Evolutionary conservation across 2,888 invertebrate species (phyloP).

Genomic region (Drosophila demipolita): DNA sequence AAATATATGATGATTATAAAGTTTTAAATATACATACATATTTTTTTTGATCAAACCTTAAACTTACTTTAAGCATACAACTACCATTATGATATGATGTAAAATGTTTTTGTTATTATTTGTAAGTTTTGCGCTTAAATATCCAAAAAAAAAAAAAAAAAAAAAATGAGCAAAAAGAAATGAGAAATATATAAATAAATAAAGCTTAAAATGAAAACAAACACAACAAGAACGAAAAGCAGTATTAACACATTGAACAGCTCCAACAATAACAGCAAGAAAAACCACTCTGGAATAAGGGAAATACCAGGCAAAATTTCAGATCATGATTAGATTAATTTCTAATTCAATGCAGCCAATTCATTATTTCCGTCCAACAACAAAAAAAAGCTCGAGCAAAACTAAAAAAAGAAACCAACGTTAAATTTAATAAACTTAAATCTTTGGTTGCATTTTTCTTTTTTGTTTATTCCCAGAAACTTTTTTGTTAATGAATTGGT

Average conservation of each 20-base stretch:
- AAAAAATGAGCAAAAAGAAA: constrained; percentile 26
- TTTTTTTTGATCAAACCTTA: constrained; percentile 21
- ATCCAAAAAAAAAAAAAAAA: constrained; percentile 27
- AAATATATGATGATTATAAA: constrained; percentile 18
- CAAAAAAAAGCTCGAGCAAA: constrained; percentile 24
- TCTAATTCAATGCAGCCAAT: constrained; percentile 41
- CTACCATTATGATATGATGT: constrained; percentile 44
- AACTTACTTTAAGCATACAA: constrained; percentile 36
- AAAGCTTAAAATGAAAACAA: constrained; percentile 35
- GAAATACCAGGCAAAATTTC: constrained; percentile 19
- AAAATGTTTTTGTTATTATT: constrained; percentile 78
- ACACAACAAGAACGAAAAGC: constrained; percentile 14
- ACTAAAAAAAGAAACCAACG: neutral
- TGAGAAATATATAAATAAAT: constrained; percentile 41
- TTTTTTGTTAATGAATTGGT: constrained; percentile 73
- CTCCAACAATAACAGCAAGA: constrained; percentile 8
- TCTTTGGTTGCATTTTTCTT: constrained; percentile 20
- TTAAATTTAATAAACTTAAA: neutral
- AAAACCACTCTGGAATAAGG: constrained; percentile 14
- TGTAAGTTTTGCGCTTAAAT: constrained; percentile 64
- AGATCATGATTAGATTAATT: constrained; percentile 6
- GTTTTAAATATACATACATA: neutral
- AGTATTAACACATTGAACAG: constrained; percentile 32
- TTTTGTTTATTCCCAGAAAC: constrained; percentile 2
- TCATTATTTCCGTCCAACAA: constrained; percentile 71